Evolutionary conservation across 2,113 vertebrate species (phyloP).

Genomic region (Podiceps cristatus): DNA sequence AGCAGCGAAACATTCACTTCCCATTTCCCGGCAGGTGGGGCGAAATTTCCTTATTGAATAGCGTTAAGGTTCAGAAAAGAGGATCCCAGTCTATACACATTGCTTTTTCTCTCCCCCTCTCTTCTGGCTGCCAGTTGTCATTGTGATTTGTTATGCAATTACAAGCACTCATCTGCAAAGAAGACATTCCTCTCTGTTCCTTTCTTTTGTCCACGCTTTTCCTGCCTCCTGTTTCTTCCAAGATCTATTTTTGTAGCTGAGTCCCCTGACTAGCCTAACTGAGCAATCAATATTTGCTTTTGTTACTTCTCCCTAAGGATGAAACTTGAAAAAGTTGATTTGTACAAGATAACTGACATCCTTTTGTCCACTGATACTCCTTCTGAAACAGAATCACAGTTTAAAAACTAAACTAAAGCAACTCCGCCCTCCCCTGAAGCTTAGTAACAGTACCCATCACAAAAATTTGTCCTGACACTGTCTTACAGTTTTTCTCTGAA

Average conservation of each 20-base stretch:
- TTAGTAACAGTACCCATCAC: not conserved
- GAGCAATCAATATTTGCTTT: constrained; percentile 35
- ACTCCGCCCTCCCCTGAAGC: not conserved
- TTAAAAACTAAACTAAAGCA: not conserved
- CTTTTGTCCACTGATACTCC: not conserved
- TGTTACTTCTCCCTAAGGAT: not conserved
- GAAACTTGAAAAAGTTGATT: constrained; percentile 11
- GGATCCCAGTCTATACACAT: not conserved
- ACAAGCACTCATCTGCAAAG: not conserved
- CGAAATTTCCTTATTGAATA: not conserved
- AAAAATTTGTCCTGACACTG: not conserved
- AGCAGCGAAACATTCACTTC: not conserved
- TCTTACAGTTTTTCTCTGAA: not conserved
- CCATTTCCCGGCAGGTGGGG: not conserved
- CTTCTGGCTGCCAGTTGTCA: not conserved
- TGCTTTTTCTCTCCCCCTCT: not conserved
- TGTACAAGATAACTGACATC: not conserved
- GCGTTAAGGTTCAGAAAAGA: constrained; percentile 14
- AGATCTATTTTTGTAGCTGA: not conserved
- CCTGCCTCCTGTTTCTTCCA: not conserved
- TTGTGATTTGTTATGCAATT: not conserved
- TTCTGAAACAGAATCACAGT: not conserved
- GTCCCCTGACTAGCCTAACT: not conserved
- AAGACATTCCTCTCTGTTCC: not conserved
- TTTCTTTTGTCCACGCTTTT: not conserved